Evolutionary conservation across 2,888 invertebrate genomes (phyloP).

Genomic region (Creontiades dilutus): DNA sequence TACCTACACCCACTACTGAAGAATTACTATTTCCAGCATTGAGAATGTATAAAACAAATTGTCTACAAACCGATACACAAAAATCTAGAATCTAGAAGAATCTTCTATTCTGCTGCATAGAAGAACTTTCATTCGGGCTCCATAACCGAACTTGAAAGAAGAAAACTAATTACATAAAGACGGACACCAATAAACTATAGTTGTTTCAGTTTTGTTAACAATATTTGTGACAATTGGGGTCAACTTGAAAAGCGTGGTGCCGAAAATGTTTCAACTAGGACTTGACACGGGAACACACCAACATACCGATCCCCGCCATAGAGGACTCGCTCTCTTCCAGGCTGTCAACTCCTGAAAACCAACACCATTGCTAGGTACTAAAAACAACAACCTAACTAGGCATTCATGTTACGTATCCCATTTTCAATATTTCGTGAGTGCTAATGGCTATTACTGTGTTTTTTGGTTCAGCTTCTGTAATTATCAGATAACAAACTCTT

Average conservation of each 20-base stretch:
- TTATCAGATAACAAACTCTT: too few species aligned
- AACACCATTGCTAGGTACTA: neutral
- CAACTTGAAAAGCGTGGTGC: neutral
- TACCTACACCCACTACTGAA: too few species aligned
- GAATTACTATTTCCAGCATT: too few species aligned
- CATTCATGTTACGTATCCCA: too few species aligned
- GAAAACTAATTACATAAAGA: neutral
- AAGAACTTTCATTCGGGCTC: neutral
- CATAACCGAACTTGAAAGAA: neutral
- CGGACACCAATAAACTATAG: neutral
- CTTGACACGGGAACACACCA: conserved; percentile 48
- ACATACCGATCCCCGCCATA: conserved; percentile 60
- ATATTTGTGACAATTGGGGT: neutral
- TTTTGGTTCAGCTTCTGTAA: too few species aligned
- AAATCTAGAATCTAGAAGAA: too few species aligned
- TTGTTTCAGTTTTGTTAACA: neutral
- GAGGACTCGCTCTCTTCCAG: conserved; percentile 65
- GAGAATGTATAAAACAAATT: too few species aligned
- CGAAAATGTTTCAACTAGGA: conserved; percentile 45
- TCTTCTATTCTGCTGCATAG: too few species aligned
- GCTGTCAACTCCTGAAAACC: conserved; percentile 69
- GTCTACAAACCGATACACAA: neutral
- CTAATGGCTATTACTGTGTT: neutral
- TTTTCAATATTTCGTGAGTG: too few species aligned
- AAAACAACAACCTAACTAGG: too few species aligned